phyloP scores from a whole-genome alignment of 1,140 invertebrate species.

The Arctopsyche grandis region DNA sequence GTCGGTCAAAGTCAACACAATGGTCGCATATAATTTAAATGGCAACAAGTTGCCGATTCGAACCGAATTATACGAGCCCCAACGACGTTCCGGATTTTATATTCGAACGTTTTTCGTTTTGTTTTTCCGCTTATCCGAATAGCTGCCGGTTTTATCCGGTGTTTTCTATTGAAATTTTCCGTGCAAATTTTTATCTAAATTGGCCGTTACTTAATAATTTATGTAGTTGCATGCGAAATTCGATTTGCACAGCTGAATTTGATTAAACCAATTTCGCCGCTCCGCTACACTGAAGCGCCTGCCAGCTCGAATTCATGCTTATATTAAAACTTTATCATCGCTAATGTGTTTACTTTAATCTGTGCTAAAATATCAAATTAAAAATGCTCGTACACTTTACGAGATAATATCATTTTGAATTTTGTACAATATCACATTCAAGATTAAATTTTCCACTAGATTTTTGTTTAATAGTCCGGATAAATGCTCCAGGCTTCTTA shows the following conservation, averaged over 20 bases:
- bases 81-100: too few relatives aligned
- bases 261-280: conserved; percentile 5
- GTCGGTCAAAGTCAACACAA: too few relatives aligned
- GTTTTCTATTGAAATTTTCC: conserved; percentile 3
- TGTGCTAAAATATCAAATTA: not conserved
- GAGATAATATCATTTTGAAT: not conserved
- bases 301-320: too few relatives aligned
- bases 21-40: too few relatives aligned
- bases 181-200: conserved; percentile 19
- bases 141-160: too few relatives aligned
- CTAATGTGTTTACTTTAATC: conserved; percentile 11
- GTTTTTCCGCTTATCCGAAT: too few relatives aligned
- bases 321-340: conserved; percentile 12
- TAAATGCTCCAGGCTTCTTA: too few relatives aligned
- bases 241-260: conserved; percentile 13
- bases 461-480: too few relatives aligned
- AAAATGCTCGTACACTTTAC: not conserved
- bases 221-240: not conserved
- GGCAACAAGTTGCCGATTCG: too few relatives aligned
- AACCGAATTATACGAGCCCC: too few relatives aligned
- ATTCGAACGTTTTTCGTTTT: too few relatives aligned
- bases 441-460: not conserved
- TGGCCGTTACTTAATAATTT: not conserved
- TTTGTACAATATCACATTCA: not conserved
- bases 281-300: too few relatives aligned